Base-by-base conservation (phyloP, 2,797 vertebrate species). In the Myotis myotis region DNA sequence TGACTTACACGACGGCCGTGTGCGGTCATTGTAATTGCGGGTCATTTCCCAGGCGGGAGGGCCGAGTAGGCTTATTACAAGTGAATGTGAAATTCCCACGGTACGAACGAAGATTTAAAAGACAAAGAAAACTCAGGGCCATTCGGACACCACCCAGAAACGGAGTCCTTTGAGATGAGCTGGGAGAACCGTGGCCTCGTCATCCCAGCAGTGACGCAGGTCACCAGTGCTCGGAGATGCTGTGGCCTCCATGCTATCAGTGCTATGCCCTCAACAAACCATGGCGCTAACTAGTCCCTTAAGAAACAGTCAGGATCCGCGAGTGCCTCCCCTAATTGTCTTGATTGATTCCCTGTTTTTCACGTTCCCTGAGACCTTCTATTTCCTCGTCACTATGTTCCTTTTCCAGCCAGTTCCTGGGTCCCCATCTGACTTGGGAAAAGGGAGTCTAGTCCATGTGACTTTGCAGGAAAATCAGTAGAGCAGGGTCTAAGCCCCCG, bases 281-380 rank as follows among this genome's bases (percentile, higher is more conserved):
- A 2, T 3, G 9, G 66, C 9, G 28, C 16, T 28, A 36, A 49
- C 28, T 4, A 25, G 7, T 25, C 75, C 25, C 30, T 25, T 15
- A 22, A 12, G 51, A 44, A 44, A 17, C 51, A 53, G 51, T 6
- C 51, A 47, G 44, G 11, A 36, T 23, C 38, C 38, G 38, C 0
- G 8, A 78, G 8, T 0, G 1, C 6, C 10, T 41, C 25, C 36
- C 6, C 16, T 8, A 2, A 9, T 6, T 53, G 15, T 5, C 55
- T 36, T 0, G 11, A n/a, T 36, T 0, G 11, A n/a, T 23, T 57
- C 53, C 13, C 22, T 57, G 1, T 5, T 41, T 11, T 41, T 81
- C 38, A 53, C 8, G 7, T 6, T 11, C 1, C 53, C 25, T 0
- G 0, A 8, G 0, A 0, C 7, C 70, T 28, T 71, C 22, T 36